These are phyloP conservation scores for Rhizoglyphus robini DNA, from an alignment of 1,140 invertebrate genomes.

Conservation along the genomic window DNA sequence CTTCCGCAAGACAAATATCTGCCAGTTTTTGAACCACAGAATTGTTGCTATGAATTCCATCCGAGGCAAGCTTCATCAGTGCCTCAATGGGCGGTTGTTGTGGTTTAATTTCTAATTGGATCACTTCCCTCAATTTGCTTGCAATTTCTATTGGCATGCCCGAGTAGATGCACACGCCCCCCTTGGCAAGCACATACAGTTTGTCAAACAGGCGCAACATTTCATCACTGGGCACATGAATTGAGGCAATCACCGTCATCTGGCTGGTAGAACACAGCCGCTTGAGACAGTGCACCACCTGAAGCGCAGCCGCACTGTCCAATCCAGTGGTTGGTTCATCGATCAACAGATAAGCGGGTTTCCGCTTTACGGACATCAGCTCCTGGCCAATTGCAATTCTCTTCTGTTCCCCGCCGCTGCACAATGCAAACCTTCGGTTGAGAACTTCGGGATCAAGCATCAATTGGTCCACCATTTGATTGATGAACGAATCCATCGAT, in stretches of 20 bases:
- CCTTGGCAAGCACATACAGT: conserved; percentile 21
- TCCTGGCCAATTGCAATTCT: conserved; percentile 19
- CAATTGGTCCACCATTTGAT: neutral
- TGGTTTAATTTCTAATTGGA: neutral
- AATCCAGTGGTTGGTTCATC: conserved; percentile 21
- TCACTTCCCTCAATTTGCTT: neutral
- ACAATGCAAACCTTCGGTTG: neutral
- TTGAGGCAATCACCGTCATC: conserved; percentile 21
- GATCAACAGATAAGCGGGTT: conserved; percentile 14
- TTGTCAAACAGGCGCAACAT: conserved; percentile 20
- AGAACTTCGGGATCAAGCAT: neutral
- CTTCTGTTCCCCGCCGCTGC: conserved; percentile 17
- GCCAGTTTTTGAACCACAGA: neutral
- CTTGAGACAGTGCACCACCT: neutral
- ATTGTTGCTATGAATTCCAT: neutral
- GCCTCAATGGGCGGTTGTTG: neutral
- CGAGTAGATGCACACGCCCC: conserved; percentile 29
- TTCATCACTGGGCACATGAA: conserved; percentile 22
- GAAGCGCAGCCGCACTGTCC: conserved; percentile 4
- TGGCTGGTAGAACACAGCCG: neutral
- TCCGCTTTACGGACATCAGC: neutral
- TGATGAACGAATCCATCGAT: no score
- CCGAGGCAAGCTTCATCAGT: neutral
- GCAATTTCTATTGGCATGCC: conserved; percentile 25
- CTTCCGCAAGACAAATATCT: no score